These are phyloP conservation scores for Esox masquinongy DNA, from an alignment of 2,797 vertebrate species.

Conservation along the genomic window DNA sequence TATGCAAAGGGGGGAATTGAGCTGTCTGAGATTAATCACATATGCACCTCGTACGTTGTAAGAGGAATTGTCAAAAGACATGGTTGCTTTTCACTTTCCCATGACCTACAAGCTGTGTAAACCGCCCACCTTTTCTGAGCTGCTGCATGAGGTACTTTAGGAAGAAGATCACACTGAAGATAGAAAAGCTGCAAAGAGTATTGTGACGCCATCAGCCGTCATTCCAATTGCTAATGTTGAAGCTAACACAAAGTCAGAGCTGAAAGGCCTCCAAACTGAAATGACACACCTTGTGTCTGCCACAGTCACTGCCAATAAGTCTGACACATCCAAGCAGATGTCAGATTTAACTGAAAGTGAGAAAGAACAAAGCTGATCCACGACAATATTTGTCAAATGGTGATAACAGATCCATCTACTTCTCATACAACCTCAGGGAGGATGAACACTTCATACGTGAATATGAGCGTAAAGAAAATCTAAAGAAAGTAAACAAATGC, in stretches of 20 bases:
- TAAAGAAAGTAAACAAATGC: constrained; percentile 29
- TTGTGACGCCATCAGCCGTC: not conserved
- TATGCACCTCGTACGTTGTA: no score
- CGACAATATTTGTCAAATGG: not conserved
- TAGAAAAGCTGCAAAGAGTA: not conserved
- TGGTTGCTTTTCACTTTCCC: no score
- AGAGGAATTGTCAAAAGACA: no score
- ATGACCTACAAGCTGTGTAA: no score
- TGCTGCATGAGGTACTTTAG: constrained; percentile 21
- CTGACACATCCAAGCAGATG: not conserved
- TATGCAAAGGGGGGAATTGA: no score
- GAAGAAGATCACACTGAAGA: constrained; percentile 33
- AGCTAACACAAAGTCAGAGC: not conserved
- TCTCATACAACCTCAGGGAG: not conserved
- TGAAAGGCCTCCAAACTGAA: not conserved
- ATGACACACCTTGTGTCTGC: not conserved
- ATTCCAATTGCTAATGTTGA: not conserved
- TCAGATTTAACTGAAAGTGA: constrained; percentile 38
- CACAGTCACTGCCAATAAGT: not conserved
- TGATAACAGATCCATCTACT: constrained; percentile 5
- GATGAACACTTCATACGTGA: not conserved
- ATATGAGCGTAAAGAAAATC: constrained; percentile 13
- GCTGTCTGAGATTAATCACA: no score
- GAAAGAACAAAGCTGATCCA: constrained; percentile 34
- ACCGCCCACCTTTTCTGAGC: constrained; percentile 10